Evolutionary conservation across 2,888 invertebrate genomes (phyloP).

Genomic region (Dicranocentrus wangi): DNA sequence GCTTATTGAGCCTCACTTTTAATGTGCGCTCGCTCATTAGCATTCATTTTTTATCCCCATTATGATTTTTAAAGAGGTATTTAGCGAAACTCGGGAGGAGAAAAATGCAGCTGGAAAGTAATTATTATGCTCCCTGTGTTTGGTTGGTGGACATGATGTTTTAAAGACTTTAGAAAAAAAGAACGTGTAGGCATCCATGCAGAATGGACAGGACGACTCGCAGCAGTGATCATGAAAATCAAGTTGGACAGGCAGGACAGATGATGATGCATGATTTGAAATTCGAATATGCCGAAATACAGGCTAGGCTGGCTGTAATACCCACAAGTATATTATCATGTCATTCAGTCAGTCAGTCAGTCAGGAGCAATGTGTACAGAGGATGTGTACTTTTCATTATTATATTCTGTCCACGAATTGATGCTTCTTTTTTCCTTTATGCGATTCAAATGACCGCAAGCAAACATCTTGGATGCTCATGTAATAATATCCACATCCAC

Average conservation of each 20-base stretch:
- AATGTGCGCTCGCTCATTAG: too few relatives aligned
- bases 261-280: constrained; percentile 33
- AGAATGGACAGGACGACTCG: constrained; percentile 9
- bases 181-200: background rate
- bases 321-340: constrained; percentile 49
- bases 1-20: too few relatives aligned
- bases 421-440: background rate
- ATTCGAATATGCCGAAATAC: background rate
- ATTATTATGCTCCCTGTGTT: constrained; percentile 18
- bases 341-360: constrained; percentile 61
- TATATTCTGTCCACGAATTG: background rate
- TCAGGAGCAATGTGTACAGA: constrained; percentile 1
- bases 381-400: background rate
- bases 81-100: constrained; percentile 1
- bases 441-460: background rate
- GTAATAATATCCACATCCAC: background rate
- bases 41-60: constrained; percentile 43
- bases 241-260: constrained; percentile 15
- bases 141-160: background rate
- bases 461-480: background rate
- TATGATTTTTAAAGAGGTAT: constrained; percentile 21
- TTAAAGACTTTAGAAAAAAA: background rate
- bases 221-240: background rate
- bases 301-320: too few relatives aligned
- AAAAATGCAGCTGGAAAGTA: background rate